A percentile compares a stretch with the other conserved stretches of the same genome.
These are phyloP conservation scores for Antheraea yamamai DNA, from an alignment of 2,888 invertebrate species.

Conservation along the genomic window DNA sequence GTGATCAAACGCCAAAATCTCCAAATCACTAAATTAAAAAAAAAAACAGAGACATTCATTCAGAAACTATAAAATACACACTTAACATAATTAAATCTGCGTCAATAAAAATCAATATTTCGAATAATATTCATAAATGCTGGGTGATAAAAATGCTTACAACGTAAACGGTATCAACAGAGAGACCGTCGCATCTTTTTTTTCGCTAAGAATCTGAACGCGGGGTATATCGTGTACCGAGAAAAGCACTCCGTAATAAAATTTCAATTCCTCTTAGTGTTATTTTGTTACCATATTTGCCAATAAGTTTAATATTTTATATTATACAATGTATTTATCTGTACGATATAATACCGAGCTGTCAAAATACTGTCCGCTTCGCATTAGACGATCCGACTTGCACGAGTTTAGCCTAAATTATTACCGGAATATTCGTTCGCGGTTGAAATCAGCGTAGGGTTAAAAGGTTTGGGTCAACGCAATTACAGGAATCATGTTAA, in stretches of 20 bases:
- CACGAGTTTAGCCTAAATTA: slow-evolving; percentile 4
- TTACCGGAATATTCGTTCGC: background rate
- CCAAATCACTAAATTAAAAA: background rate
- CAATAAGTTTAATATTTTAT: background rate
- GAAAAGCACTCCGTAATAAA: slow-evolving; percentile 9
- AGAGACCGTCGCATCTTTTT: background rate
- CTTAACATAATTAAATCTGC: slow-evolving; percentile 1
- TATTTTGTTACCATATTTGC: background rate
- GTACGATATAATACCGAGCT: background rate
- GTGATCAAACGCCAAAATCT: no score
- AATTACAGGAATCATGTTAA: slow-evolving; percentile 14
- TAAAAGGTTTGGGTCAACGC: slow-evolving; percentile 24
- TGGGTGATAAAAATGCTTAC: background rate
- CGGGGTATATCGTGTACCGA: background rate
- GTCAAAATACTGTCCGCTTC: slow-evolving; percentile 14
- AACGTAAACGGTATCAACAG: background rate
- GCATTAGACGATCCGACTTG: slow-evolving; percentile 8
- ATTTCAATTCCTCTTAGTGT: slow-evolving; percentile 5
- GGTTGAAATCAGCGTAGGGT: slow-evolving; percentile 9
- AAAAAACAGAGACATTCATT: background rate
- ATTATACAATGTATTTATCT: background rate
- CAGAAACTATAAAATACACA: background rate
- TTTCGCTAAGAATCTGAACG: background rate
- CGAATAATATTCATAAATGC: slow-evolving; percentile 9
- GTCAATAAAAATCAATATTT: slow-evolving; percentile 11